Evolutionary conservation across 2,113 vertebrate genomes (phyloP).

Genomic region (Zosterops hypoxanthus): DNA sequence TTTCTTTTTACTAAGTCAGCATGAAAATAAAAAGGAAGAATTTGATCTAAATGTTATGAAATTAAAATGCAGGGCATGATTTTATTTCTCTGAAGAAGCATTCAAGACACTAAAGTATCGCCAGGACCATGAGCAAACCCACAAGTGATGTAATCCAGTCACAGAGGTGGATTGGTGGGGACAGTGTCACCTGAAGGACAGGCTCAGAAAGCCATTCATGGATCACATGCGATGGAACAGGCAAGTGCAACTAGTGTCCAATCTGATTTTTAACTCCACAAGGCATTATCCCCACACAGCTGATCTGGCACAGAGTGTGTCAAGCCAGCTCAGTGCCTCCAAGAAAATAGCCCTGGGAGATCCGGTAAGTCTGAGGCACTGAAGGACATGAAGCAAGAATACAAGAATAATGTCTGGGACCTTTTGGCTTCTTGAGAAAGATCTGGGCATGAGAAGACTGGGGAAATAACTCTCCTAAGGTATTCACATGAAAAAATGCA

Average conservation of each 20-base stretch:
- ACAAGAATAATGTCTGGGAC: background rate
- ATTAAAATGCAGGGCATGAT: background rate
- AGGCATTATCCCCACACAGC: background rate
- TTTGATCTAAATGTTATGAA: background rate
- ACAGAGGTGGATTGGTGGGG: background rate
- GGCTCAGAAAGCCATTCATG: background rate
- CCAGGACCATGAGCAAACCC: background rate
- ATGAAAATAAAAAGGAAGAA: background rate
- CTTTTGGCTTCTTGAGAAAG: background rate
- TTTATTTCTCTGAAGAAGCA: background rate
- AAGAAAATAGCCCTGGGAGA: background rate
- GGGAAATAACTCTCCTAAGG: background rate
- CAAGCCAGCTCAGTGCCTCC: background rate
- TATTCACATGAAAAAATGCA: background rate
- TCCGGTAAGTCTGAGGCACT: background rate
- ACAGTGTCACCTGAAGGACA: background rate
- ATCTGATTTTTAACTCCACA: background rate
- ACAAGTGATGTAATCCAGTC: background rate
- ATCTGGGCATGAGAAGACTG: background rate
- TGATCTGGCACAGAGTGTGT: background rate
- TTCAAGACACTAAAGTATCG: background rate
- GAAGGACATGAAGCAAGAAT: background rate
- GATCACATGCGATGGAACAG: fast-evolving
- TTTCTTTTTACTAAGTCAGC: background rate
- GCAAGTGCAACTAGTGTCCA: background rate